phyloP scores from a whole-genome alignment of 1,140 invertebrate species.

The Hestina assimilis region DNA sequence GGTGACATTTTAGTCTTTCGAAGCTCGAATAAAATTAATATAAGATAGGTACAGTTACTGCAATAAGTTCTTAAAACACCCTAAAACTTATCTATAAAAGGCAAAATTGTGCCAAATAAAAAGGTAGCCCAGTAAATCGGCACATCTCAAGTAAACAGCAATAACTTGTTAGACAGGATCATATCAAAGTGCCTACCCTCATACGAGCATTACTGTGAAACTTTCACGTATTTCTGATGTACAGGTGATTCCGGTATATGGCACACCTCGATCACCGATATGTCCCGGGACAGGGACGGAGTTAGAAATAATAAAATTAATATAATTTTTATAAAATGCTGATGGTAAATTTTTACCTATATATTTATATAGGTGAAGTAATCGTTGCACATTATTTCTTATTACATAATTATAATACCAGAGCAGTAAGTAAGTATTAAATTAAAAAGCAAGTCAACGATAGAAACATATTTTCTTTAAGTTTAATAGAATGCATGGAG shows the following conservation, averaged over 20 bases:
- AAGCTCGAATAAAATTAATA: too few relatives aligned
- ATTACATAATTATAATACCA: too few relatives aligned
- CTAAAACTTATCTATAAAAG: neutral
- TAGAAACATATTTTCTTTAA: too few relatives aligned
- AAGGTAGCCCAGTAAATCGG: neutral
- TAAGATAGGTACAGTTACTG: too few relatives aligned
- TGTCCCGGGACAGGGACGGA: slow-evolving; percentile 43
- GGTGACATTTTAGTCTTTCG: too few relatives aligned
- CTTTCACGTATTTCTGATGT: slow-evolving; percentile 36
- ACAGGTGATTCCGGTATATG: slow-evolving; percentile 37
- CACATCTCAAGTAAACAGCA: neutral
- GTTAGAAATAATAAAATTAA: neutral
- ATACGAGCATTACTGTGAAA: slow-evolving; percentile 39
- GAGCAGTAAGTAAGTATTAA: too few relatives aligned
- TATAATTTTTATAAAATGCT: neutral
- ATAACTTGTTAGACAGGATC: slow-evolving; percentile 35
- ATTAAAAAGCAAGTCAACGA: too few relatives aligned
- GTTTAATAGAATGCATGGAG: too few relatives aligned
- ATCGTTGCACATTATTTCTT: too few relatives aligned
- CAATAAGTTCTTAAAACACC: too few relatives aligned
- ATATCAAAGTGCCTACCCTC: slow-evolving; percentile 31
- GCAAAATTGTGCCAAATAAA: too few relatives aligned
- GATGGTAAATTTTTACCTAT: neutral
- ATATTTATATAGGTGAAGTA: neutral
- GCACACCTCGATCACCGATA: slow-evolving; percentile 39